Evolutionary conservation across 2,888 invertebrate genomes (phyloP).

Genomic region (Harpagoxenus sublaevis): DNA sequence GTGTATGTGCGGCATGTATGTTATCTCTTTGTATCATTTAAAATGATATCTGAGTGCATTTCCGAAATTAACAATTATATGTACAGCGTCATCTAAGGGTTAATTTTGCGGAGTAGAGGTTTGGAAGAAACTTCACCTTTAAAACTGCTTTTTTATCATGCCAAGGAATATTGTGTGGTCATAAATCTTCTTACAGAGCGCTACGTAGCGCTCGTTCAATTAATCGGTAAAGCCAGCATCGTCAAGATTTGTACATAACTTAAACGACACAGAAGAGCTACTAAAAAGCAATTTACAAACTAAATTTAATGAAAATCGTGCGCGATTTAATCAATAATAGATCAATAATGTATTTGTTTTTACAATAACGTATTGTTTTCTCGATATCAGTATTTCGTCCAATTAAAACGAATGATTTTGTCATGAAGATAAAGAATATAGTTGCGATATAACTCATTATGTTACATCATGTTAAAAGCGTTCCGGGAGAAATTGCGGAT

Average conservation of each 20-base stretch:
- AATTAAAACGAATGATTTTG: not conserved
- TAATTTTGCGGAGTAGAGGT: slow-evolving; percentile 22
- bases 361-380: not conserved
- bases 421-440: not conserved
- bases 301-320: not conserved
- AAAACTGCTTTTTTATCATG: slow-evolving; percentile 64
- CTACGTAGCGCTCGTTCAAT: slow-evolving; percentile 55
- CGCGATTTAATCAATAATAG: not conserved
- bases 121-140: slow-evolving; percentile 64
- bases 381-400: not conserved
- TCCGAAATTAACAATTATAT: slow-evolving; percentile 3
- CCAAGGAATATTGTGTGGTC: slow-evolving; percentile 66
- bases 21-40: not conserved
- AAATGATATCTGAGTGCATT: slow-evolving; percentile 8
- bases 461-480: not conserved
- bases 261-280: slow-evolving; percentile 36
- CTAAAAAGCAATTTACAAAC: slow-evolving; percentile 4
- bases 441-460: not conserved
- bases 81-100: not conserved
- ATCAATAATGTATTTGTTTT: not conserved
- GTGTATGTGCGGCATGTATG: not conserved
- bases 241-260: slow-evolving; percentile 62
- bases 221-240: slow-evolving; percentile 67
- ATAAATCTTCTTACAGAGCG: slow-evolving; percentile 65
- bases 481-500: slow-evolving; percentile 47